phyloP scores from a whole-genome alignment of 2,113 vertebrate species.

The Cynocephalus volans region DNA sequence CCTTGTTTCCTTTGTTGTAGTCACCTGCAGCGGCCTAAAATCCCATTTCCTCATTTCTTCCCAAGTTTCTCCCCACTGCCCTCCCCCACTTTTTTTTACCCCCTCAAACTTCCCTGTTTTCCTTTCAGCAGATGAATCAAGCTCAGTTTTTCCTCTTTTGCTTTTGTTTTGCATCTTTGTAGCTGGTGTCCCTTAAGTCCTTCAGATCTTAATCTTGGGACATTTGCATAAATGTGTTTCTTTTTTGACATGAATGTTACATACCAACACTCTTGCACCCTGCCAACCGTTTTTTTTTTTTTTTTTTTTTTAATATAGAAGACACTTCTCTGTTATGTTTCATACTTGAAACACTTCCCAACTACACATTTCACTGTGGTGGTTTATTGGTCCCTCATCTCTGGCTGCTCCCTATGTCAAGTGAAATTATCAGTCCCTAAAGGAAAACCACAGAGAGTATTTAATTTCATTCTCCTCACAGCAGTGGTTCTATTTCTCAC shows the following conservation, averaged over 20 bases:
- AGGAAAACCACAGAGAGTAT: constrained; percentile 36
- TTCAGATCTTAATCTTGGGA: not conserved
- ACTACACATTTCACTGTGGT: not conserved
- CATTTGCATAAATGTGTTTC: not conserved
- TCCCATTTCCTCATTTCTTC: constrained; percentile 21
- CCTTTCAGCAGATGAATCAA: not conserved
- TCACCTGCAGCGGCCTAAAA: not conserved
- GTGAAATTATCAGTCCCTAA: not conserved
- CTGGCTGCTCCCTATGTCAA: not conserved
- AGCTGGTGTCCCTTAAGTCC: not conserved
- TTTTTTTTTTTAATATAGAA: not conserved
- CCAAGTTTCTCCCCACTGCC: not conserved
- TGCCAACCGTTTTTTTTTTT: not conserved
- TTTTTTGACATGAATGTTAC: not conserved
- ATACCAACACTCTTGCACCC: not conserved
- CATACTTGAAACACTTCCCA: not conserved
- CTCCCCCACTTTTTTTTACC: not conserved
- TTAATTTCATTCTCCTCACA: not conserved
- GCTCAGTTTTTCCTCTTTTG: not conserved
- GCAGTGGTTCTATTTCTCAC: constrained; percentile 25
- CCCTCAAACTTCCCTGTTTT: not conserved
- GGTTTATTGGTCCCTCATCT: not conserved
- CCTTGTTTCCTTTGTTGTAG: not conserved
- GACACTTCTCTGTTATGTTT: constrained; percentile 17
- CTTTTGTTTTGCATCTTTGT: not conserved